Evolutionary conservation across 1,140 invertebrate species (phyloP).

Genomic region (Drosophila ercepeae): DNA sequence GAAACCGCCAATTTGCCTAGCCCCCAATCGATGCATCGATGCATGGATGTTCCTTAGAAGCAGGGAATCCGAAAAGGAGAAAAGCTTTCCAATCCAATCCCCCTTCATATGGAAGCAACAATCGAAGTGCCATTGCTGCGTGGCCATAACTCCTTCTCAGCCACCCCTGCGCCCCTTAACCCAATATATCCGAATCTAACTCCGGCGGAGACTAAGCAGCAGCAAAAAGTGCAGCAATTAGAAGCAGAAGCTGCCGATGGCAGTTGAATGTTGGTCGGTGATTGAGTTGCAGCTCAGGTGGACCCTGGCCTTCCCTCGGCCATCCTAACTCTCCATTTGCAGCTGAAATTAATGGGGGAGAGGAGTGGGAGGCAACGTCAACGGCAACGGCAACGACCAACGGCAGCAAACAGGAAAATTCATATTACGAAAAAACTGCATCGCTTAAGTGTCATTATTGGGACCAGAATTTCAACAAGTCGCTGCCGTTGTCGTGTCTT

Average conservation of each 20-base stretch:
- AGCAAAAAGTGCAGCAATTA: slow-evolving; percentile 68
- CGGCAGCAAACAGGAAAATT: slow-evolving; percentile 73
- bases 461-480: slow-evolving; percentile 77
- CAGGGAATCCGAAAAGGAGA: slow-evolving; percentile 31
- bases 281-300: slow-evolving; percentile 79
- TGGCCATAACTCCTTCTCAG: slow-evolving; percentile 42
- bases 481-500: slow-evolving; percentile 56
- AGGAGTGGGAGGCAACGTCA: slow-evolving; percentile 28
- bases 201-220: slow-evolving; percentile 30
- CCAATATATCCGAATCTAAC: slow-evolving; percentile 7
- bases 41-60: slow-evolving; percentile 13
- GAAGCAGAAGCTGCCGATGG: slow-evolving; percentile 65
- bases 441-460: slow-evolving; percentile 81
- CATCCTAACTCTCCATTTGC: slow-evolving; percentile 12
- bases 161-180: background rate
- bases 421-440: slow-evolving; percentile 80
- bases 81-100: slow-evolving; percentile 59
- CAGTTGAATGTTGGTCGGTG: slow-evolving; percentile 52
- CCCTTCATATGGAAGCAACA: slow-evolving; percentile 17
- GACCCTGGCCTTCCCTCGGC: slow-evolving; percentile 2
- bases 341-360: slow-evolving; percentile 61
- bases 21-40: slow-evolving; percentile 9
- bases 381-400: slow-evolving; percentile 22
- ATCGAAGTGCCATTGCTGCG: slow-evolving; percentile 40
- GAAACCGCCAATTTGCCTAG: slow-evolving; percentile 64